Evolutionary conservation across 1,140 invertebrate genomes (phyloP), one percentile per base, ranked within the genome.

Genomic region (Nephotettix cincticeps): DNA sequence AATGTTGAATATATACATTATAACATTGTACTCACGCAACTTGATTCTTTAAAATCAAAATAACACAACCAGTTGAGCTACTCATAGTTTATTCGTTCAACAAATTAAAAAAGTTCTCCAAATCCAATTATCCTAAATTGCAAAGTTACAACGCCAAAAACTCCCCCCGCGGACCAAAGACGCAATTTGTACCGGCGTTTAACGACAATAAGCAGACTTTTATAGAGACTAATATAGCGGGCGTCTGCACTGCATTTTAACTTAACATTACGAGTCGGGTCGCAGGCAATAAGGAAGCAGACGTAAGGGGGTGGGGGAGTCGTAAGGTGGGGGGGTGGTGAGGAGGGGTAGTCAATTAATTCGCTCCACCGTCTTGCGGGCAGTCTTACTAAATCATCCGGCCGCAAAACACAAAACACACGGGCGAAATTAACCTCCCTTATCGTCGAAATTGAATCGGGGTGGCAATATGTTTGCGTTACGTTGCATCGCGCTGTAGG

Each of bases 171-270:
- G 19, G 11, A 61, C 25, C 14, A 27, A 61, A 61, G 56, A 61
- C 28, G 56, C 56, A 61, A 61, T 61, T 61, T 61, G 56, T 61
- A 61, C 14, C 21, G 6, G 27, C 14, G 56, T 61, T 61, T 27
- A 61, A n/a, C 23, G 56, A 25, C 56, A 61, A 29, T 61, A 61
- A 61, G 27, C 56, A 25, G 25, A 61, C 14, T 61, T 61, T 61
- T 61, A 61, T 61, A 61, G 56, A 61, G 56, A 61, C 56, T 61
- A 61, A 61, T 61, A 61, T 61, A 61, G 21, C 13, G 56, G 56
- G 56, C 47, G 47, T 4, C 21, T 61, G 21, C 6, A 61, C 56
- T 61, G 56, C 56, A 61, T 61, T 61, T 61, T 61, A 61, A 61
- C 14, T 61, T 27, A 61, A 61, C 56, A 61, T 61, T 61, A 61